Evolutionary conservation across 1,140 invertebrate species (phyloP).

Genomic region (Camponotus pennsylvanicus): DNA sequence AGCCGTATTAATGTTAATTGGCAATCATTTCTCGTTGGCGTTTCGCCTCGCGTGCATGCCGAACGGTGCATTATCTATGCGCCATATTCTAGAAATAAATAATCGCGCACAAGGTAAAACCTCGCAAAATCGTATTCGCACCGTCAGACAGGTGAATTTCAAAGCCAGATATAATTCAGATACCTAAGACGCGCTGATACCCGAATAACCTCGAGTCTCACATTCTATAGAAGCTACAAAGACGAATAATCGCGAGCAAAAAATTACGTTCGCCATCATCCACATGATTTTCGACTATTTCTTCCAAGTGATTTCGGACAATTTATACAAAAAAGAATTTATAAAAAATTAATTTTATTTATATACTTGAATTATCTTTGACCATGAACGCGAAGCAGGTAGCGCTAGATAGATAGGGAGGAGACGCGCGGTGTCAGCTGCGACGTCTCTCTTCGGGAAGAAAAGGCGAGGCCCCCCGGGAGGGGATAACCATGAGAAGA

Average conservation of each 20-base stretch:
- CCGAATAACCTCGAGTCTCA: conserved; percentile 4
- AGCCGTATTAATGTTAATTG: conserved; percentile 54
- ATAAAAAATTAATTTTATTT: not conserved
- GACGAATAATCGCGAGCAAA: no score
- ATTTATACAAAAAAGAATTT: no score
- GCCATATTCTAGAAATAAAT: conserved; percentile 45
- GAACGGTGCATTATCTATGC: conserved; percentile 46
- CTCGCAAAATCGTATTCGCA: not conserved
- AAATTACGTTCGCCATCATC: no score
- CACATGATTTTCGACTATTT: no score
- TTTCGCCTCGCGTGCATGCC: conserved; percentile 44
- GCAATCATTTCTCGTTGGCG: conserved; percentile 36
- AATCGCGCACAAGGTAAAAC: conserved; percentile 21
- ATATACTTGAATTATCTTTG: not conserved
- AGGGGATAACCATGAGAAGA: conserved; percentile 65
- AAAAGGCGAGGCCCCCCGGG: conserved; percentile 22
- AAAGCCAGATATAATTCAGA: conserved; percentile 16
- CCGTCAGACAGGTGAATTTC: not conserved
- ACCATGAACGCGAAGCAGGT: conserved; percentile 10
- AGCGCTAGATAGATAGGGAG: conserved; percentile 38
- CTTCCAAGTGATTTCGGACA: not conserved
- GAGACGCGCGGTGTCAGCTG: conserved; percentile 67
- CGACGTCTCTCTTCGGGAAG: conserved; percentile 42
- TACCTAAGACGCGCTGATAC: not conserved
- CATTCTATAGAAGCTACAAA: not conserved